Base-by-base conservation (phyloP, 2,797 vertebrate species). In the Pseudochirops corinnae region DNA sequence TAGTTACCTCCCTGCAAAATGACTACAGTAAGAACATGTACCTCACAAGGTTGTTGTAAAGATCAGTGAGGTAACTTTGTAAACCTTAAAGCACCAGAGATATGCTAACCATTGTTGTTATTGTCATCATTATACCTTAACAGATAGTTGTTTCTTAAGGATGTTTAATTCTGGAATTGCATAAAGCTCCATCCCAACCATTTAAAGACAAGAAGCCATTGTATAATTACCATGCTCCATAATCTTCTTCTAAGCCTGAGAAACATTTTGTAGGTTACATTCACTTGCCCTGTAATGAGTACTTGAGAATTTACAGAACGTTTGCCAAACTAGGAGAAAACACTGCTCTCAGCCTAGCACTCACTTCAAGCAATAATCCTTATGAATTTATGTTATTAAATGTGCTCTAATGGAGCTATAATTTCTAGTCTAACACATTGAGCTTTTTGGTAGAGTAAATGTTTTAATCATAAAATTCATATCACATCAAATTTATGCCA, bases 341-440 rank as follows among this genome's bases (percentile, higher is more conserved):
- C 2, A 93, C 7, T 24, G 46, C 91, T 90, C 56, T n/a, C 90
- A 97, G 93, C 53, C n/a, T 82, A 97, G 93, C 0, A 92, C 21
- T 5, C 96, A 52, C 67, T 95, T 95, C 94, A 91, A 96, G 56
- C 96, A 97, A 94, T 90, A 94, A 90, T 90, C 53, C 91, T 91
- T 93, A 26, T 93, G 21, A 93, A 95, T n/a, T 92, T 90, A 5
- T 3, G 90, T 96, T 92, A 92, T 57, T 58, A 95, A 55, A 55
- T 11, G 57, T 31, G 28, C 18, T 91, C 93, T 93, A 95, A 94
- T 57, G 31, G 13, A 93, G 95, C 9, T 58, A 1, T 92, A 60
- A 39, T 82, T 93, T 93, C 93, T 95, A 93, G 31, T 87, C 39
- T 95, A 46, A 2, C 58, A 21, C 21, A 57, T 46, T 92, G 46